phyloP scores from a whole-genome alignment of 2,113 vertebrate genomes.

The Aegithalos caudatus region DNA sequence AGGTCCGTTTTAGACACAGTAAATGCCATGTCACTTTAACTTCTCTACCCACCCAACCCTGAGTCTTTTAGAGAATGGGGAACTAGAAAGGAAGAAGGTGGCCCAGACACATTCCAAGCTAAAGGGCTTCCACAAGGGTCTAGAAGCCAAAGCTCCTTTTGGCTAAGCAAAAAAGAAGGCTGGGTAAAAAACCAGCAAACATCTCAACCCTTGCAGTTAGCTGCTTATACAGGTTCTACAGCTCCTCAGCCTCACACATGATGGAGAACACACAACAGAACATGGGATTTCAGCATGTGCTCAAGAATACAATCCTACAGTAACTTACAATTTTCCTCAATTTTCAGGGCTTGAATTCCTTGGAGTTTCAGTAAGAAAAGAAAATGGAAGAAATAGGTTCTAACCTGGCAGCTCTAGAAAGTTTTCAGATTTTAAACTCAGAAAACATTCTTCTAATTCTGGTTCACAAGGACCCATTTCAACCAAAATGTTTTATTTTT shows the following conservation, averaged over 20 bases:
- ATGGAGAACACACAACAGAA: background rate
- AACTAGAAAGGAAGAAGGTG: background rate
- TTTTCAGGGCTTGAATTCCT: background rate
- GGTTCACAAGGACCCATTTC: background rate
- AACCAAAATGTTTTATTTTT: background rate
- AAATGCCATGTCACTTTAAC: background rate
- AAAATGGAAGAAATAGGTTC: background rate
- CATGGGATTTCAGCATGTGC: accelerated
- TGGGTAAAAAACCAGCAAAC: background rate
- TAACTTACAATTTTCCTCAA: background rate
- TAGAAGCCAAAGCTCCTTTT: background rate
- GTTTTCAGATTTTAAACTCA: background rate
- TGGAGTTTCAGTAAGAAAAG: background rate
- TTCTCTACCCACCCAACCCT: accelerated
- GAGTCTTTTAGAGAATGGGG: accelerated
- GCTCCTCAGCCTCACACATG: background rate
- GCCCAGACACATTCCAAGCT: background rate
- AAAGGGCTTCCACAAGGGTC: background rate
- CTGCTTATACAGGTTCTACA: background rate
- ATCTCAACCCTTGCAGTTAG: background rate
- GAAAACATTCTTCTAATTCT: background rate
- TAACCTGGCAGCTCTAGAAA: background rate
- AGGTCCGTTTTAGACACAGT: background rate
- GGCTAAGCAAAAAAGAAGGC: background rate
- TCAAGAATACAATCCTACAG: background rate